These are phyloP conservation scores for Hydrolagus affinis DNA, from an alignment of 2,113 vertebrate species.

Conservation along the genomic window DNA sequence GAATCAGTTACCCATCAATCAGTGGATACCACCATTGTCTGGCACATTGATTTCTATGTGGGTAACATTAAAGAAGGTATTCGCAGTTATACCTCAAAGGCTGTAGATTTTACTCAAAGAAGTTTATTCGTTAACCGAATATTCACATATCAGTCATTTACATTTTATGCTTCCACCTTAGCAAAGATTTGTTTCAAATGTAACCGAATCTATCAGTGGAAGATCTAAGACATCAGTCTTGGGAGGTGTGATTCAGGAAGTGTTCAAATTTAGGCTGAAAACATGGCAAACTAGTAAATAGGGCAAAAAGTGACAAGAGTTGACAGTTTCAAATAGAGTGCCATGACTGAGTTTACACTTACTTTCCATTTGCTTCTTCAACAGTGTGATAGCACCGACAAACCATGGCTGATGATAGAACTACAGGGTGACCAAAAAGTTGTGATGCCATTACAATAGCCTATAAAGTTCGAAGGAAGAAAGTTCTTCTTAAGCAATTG, in stretches of 20 bases:
- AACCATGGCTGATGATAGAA: too few relatives aligned
- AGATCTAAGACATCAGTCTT: not conserved
- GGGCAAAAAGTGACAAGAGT: not conserved
- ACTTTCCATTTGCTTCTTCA: too few relatives aligned
- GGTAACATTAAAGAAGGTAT: not conserved
- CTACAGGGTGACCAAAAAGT: too few relatives aligned
- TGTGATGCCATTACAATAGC: too few relatives aligned
- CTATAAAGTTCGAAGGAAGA: too few relatives aligned
- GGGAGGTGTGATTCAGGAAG: not conserved
- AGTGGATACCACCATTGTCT: conserved; percentile 8
- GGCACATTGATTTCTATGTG: conserved; percentile 9
- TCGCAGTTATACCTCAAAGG: not conserved
- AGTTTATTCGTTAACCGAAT: too few relatives aligned
- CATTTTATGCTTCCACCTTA: not conserved
- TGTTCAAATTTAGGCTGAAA: not conserved
- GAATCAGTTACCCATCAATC: conserved; percentile 12
- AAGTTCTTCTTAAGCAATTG: too few relatives aligned
- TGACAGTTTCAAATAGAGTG: not conserved
- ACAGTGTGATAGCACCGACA: too few relatives aligned
- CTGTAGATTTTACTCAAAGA: not conserved
- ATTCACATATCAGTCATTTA: not conserved
- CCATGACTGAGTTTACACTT: not conserved
- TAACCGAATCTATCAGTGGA: not conserved
- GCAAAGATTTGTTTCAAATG: not conserved
- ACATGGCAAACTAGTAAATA: not conserved